Evolutionary conservation across 2,797 vertebrate species (phyloP).

Genomic region (Alectoris magna): DNA sequence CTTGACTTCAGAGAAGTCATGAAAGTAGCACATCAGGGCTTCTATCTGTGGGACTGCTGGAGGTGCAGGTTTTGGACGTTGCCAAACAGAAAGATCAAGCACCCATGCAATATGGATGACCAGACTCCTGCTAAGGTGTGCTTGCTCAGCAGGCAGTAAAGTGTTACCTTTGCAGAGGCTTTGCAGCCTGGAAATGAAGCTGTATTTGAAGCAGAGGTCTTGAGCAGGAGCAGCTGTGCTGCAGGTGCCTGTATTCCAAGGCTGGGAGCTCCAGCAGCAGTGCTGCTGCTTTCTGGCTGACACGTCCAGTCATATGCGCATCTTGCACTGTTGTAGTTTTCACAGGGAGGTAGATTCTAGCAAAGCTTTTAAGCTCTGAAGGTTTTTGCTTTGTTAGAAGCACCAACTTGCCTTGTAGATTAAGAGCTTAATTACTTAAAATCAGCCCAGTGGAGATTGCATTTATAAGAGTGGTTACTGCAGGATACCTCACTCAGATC

Average conservation of each 20-base stretch:
- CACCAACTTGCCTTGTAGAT: neutral
- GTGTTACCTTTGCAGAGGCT: neutral
- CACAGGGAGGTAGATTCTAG: neutral
- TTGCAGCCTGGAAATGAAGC: neutral
- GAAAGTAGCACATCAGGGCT: neutral
- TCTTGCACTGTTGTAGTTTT: neutral
- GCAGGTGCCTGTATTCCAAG: too few relatives aligned
- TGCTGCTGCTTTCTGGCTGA: neutral
- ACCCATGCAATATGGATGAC: neutral
- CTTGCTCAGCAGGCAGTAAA: neutral
- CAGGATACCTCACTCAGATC: neutral
- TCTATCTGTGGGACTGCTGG: too few relatives aligned
- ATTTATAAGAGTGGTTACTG: neutral
- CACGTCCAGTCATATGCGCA: rapidly evolving
- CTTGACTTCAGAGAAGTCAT: neutral
- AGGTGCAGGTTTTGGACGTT: neutral
- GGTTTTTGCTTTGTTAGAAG: neutral
- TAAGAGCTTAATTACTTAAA: neutral
- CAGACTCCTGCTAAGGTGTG: neutral
- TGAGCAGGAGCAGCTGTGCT: neutral
- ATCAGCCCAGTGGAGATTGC: neutral
- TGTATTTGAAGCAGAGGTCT: neutral
- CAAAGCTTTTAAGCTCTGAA: neutral
- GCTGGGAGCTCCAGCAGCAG: neutral
- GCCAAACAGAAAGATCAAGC: neutral